Evolutionary conservation across 2,113 vertebrate genomes (phyloP).

Genomic region (Aptenodytes forsteri): DNA sequence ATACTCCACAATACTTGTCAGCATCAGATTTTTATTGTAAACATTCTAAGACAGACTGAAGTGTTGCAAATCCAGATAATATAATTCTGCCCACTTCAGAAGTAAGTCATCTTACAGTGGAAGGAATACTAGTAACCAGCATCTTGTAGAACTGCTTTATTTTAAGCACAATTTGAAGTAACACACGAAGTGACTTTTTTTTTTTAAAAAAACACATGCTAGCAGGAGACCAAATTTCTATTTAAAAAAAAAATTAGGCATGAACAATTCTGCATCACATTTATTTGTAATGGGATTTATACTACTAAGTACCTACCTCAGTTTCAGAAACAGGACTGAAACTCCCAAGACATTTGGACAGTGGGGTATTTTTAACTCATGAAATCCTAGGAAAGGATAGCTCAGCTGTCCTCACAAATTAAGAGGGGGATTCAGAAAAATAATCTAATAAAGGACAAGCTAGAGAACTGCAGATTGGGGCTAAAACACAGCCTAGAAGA

Average conservation of each 20-base stretch:
- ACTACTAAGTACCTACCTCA: not conserved
- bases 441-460: not conserved
- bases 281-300: slow-evolving; percentile 14
- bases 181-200: not conserved
- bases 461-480: not conserved
- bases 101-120: not conserved
- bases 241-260: not conserved
- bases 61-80: not conserved
- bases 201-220: not conserved
- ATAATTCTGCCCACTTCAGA: not conserved
- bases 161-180: not conserved
- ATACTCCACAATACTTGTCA: not conserved
- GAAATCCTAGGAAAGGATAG: not conserved
- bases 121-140: not conserved
- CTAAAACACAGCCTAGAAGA: not conserved
- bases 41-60: slow-evolving; percentile 1
- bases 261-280: not conserved
- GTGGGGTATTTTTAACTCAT: not conserved
- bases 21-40: slow-evolving; percentile 42
- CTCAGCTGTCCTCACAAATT: not conserved
- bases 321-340: not conserved
- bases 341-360: not conserved
- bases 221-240: not conserved
- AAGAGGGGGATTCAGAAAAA: not conserved
- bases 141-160: not conserved